Evolutionary conservation across 2,888 invertebrate species (phyloP), one percentile per base, ranked within the genome.

Genomic region (Tiliacea citrago): DNA sequence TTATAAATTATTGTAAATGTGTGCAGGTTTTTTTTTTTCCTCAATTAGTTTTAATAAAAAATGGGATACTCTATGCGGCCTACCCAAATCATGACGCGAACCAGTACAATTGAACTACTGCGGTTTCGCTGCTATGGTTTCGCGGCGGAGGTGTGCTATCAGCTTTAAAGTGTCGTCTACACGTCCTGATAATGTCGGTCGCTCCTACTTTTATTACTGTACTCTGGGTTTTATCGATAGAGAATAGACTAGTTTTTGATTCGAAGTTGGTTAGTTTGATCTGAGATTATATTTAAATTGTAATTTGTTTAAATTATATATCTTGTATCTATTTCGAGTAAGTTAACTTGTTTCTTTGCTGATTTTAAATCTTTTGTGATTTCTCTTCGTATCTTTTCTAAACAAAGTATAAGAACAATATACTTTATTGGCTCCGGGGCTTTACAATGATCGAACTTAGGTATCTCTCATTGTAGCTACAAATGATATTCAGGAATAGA

Each of bases 141-240:
- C n/a, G n/a, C n/a, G n/a, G n/a, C n/a, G n/a, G n/a, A n/a, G n/a
- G n/a, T n/a, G n/a, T n/a, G n/a, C n/a, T n/a, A n/a, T n/a, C n/a
- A n/a, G n/a, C n/a, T 73, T 75, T 72, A 69, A 79, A 79, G 45
- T 60, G 69, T 51, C 61, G 60, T 72, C 80, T 79, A 63, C 62
- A 73, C n/a, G n/a, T n/a, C n/a, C n/a, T n/a, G n/a, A n/a, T n/a
- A n/a, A 69, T 61, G 69, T 62, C 35, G 45, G 10, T 29, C n/a
- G 47, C 61, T 53, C 49, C 16, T 70, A 81, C 60, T 82, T 82
- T 18, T 21, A 29, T 55, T 10, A 68, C 73, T 73, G 47, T 62
- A 12, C 39, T 3, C 24, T 21, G 18, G 60, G 57, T 68, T 68
- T 68, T 70, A 81, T 84, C 67, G 63, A 81, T 69, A 57, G 45